phyloP scores from a whole-genome alignment of 92 coral and sea anemone species.

The Umimayanthus kanabou region DNA sequence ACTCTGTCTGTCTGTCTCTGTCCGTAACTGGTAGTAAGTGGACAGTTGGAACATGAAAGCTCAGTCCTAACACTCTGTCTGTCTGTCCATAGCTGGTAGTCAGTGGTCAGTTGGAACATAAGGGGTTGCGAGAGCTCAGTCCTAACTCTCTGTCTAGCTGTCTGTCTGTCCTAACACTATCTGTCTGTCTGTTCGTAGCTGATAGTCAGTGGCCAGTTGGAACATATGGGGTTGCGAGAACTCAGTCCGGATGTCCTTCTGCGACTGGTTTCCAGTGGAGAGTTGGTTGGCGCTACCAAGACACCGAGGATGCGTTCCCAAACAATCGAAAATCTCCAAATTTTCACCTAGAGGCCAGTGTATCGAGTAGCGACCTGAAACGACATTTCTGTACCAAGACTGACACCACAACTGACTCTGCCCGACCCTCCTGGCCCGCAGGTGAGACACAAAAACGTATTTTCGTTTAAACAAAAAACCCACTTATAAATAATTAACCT shows the following conservation, averaged over 20 bases:
- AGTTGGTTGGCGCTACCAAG: constrained; percentile 66
- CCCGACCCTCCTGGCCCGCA: constrained; percentile 52
- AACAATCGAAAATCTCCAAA: constrained; percentile 44
- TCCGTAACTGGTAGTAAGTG: constrained; percentile 42
- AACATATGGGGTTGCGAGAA: constrained; percentile 54
- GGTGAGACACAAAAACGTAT: constrained; percentile 18
- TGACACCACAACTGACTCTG: constrained; percentile 16
- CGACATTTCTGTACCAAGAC: constrained; percentile 55
- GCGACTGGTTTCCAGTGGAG: constrained; percentile 50
- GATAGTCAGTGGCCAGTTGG: constrained; percentile 59
- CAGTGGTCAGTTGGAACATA: constrained; percentile 46
- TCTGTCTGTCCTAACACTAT: too few relatives aligned
- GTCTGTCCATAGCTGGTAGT: constrained; percentile 29
- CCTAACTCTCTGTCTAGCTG: too few relatives aligned
- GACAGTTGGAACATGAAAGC: constrained; percentile 52
- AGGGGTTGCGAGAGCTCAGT: too few relatives aligned
- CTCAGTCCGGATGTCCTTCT: constrained; percentile 56
- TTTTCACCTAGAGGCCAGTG: constrained; percentile 55
- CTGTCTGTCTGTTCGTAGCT: constrained; percentile 23
- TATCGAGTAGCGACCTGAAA: constrained; percentile 26
- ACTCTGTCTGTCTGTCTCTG: too few relatives aligned
- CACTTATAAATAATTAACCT: too few relatives aligned
- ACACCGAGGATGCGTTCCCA: constrained; percentile 51
- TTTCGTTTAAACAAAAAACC: too few relatives aligned
- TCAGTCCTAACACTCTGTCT: neutral